Percentiles rank a stretch among this genome's conserved stretches.
Conservation (phyloP, 2,797 vertebrate genomes). For the Schizopygopsis pylzovi region DNA sequence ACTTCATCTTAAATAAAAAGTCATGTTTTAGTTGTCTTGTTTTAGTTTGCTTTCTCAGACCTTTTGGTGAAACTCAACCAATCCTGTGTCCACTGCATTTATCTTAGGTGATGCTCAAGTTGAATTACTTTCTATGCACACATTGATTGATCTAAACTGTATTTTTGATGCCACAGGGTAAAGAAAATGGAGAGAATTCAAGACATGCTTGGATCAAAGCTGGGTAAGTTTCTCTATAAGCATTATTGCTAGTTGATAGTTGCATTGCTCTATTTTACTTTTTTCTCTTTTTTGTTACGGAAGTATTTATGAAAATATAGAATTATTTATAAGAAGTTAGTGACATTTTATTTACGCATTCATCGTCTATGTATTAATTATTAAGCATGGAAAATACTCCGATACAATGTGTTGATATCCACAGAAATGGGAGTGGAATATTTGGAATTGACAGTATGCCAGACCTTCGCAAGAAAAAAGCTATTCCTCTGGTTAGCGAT, state of each 20-base stretch:
- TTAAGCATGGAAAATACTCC: slow-evolving; percentile 9
- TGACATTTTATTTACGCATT: background rate
- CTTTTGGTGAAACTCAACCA: slow-evolving; percentile 78
- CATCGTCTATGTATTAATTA: slow-evolving; percentile 12
- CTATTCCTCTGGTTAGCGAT: slow-evolving; percentile 94
- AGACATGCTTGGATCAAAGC: slow-evolving; percentile 90
- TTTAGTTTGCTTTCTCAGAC: slow-evolving; percentile 59
- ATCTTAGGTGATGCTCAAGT: slow-evolving; percentile 9
- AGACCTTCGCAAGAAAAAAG: slow-evolving; percentile 95
- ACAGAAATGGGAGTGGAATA: slow-evolving; percentile 88
- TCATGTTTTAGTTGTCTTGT: background rate
- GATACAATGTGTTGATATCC: slow-evolving; percentile 38
- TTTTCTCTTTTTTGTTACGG: background rate
- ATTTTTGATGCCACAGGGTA: slow-evolving; percentile 75
- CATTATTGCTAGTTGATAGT: background rate
- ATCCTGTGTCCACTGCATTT: slow-evolving; percentile 43
- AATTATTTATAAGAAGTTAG: slow-evolving; percentile 2
- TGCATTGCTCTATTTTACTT: background rate
- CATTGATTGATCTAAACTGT: slow-evolving; percentile 13
- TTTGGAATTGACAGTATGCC: slow-evolving; percentile 99
- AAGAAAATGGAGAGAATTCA: slow-evolving; percentile 83
- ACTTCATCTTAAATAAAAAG: background rate
- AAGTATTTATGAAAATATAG: background rate
- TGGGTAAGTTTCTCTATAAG: slow-evolving; percentile 79
- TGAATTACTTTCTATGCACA: slow-evolving; percentile 23